phyloP scores from a whole-genome alignment of 2,888 invertebrate genomes.

The Girardia tigrina region DNA sequence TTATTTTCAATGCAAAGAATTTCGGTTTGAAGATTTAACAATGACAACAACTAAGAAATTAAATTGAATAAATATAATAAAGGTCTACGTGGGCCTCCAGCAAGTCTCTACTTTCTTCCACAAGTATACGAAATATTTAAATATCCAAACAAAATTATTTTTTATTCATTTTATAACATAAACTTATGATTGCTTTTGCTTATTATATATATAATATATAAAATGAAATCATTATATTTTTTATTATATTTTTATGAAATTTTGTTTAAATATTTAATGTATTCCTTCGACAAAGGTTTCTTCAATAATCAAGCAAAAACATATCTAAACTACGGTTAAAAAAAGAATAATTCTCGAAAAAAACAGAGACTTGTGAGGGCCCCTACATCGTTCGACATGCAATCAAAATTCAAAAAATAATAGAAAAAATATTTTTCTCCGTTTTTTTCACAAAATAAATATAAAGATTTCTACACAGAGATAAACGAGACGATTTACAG shows the following conservation, averaged over 20 bases:
- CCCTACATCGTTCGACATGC: neutral
- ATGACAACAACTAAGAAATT: neutral
- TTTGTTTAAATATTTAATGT: too few species aligned
- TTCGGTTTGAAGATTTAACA: neutral
- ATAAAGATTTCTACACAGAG: neutral
- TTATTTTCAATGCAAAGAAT: neutral
- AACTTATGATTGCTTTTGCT: too few species aligned
- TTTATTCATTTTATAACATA: too few species aligned
- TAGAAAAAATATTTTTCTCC: neutral
- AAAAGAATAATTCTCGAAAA: neutral
- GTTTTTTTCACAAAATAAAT: neutral
- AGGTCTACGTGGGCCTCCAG: neutral
- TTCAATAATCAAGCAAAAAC: neutral
- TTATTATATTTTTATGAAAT: too few species aligned
- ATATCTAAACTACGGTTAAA: neutral
- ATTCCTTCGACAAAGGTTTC: too few species aligned
- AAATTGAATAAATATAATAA: neutral
- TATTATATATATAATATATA: too few species aligned
- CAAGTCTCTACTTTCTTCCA: neutral
- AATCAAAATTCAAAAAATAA: neutral
- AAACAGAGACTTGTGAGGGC: neutral
- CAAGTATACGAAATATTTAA: too few species aligned
- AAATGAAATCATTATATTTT: too few species aligned
- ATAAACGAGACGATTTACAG: constrained; percentile 19
- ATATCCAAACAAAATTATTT: too few species aligned